Evolutionary conservation across 1,140 invertebrate genomes (phyloP).

Genomic region (Halotydeus destructor): DNA sequence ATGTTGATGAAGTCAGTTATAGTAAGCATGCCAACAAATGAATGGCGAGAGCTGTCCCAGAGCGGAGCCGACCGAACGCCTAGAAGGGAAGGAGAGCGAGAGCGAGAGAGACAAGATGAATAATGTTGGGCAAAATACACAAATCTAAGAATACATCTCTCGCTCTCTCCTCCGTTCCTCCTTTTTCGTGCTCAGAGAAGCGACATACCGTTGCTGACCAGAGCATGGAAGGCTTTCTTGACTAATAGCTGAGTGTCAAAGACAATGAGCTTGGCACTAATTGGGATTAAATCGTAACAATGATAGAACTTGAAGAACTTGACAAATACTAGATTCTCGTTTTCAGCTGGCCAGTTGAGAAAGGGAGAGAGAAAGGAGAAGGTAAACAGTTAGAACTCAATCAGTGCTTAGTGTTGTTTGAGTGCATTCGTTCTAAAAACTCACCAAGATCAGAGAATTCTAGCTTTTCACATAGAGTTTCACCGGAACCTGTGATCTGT

Average conservation of each 20-base stretch:
- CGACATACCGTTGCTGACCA: constrained; percentile 94
- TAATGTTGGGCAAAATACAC: background rate
- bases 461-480: constrained; percentile 20
- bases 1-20: constrained; percentile 99
- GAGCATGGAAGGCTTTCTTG: constrained; percentile 67
- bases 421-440: constrained; percentile 3
- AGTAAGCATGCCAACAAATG: constrained; percentile 80
- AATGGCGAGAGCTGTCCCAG: constrained; percentile 78
- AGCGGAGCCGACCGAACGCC: constrained; percentile 87
- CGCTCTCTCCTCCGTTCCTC: background rate
- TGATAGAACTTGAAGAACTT: constrained; percentile 71
- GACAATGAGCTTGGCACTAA: constrained; percentile 93
- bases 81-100: constrained; percentile 21
- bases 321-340: constrained; percentile 85
- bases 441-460: constrained; percentile 28
- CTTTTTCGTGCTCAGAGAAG: no score
- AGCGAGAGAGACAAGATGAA: background rate
- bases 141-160: constrained; percentile 1
- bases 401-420: background rate
- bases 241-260: constrained; percentile 95
- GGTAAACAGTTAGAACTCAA: constrained; percentile 10
- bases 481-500: constrained; percentile 6
- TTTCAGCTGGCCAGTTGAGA: constrained; percentile 31
- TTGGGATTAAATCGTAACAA: constrained; percentile 97
- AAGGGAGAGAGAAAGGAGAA: constrained; percentile 7